Percentiles rank a stretch among this genome's conserved stretches.
These are phyloP conservation scores for Eira barbara DNA, from an alignment of 2,113 vertebrate genomes.

Conservation along the genomic window DNA sequence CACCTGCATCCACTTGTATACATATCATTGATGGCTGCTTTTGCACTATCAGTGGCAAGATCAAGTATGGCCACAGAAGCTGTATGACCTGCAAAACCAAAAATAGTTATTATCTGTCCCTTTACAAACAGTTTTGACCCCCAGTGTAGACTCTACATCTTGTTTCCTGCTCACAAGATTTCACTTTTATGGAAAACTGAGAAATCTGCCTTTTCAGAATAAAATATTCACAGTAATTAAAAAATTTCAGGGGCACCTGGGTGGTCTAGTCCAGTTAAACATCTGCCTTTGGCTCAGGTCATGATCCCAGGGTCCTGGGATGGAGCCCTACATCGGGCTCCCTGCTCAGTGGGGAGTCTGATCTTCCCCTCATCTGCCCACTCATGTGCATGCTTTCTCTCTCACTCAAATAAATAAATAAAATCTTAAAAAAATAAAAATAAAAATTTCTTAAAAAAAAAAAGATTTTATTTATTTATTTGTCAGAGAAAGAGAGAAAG, in stretches of 20 bases:
- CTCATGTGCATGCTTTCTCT: not conserved
- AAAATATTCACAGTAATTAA: not conserved
- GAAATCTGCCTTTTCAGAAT: not conserved
- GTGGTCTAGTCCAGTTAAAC: not conserved
- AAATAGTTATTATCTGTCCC: not conserved
- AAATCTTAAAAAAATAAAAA: not conserved
- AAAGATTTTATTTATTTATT: no score
- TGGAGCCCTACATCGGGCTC: no score
- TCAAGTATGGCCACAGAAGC: not conserved
- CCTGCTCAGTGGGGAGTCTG: no score
- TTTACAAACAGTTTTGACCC: not conserved
- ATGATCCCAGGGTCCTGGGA: no score
- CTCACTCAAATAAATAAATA: not conserved
- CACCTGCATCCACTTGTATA: not conserved
- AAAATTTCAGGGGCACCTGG: not conserved
- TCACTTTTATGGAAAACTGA: not conserved
- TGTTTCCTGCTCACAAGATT: not conserved
- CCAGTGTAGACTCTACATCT: not conserved
- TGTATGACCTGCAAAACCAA: not conserved
- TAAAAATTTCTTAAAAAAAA: no score
- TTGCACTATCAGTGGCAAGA: not conserved
- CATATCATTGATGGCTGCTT: not conserved
- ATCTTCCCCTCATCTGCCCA: not conserved
- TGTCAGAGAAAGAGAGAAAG: no score
- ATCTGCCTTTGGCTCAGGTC: not conserved